A percentile compares a stretch with the other conserved stretches of the same genome.
phyloP scores from a whole-genome alignment of 1,140 invertebrate genomes.

The Drosophila nasuta region DNA sequence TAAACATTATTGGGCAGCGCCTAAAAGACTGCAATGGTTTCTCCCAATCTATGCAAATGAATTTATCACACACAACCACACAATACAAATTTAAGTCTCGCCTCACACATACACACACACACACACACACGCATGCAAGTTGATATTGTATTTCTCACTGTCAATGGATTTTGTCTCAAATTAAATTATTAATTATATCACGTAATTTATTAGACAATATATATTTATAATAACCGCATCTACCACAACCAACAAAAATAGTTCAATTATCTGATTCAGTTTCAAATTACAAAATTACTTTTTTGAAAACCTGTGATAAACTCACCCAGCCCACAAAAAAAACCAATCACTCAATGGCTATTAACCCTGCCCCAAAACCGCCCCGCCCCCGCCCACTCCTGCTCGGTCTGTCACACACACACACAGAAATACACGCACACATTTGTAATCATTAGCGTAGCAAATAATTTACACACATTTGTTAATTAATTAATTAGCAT shows the following conservation, averaged over 20 bases:
- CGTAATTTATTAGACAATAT: slow-evolving; percentile 56
- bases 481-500: slow-evolving; percentile 62
- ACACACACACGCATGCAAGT: slow-evolving; percentile 21
- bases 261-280: slow-evolving; percentile 2
- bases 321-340: slow-evolving; percentile 39
- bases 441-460: slow-evolving; percentile 61
- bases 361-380: slow-evolving; percentile 4
- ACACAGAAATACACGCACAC: slow-evolving; percentile 25
- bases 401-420: slow-evolving; percentile 8
- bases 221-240: slow-evolving; percentile 44
- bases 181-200: slow-evolving; percentile 52
- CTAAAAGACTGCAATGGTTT: slow-evolving; percentile 42
- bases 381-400: neutral
- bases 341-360: slow-evolving; percentile 2
- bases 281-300: slow-evolving; percentile 32
- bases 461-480: slow-evolving; percentile 59
- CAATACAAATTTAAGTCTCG: slow-evolving; percentile 12
- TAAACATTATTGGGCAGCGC: slow-evolving; percentile 34
- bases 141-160: slow-evolving; percentile 52
- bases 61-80: slow-evolving; percentile 50
- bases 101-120: slow-evolving; percentile 27
- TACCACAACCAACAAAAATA: slow-evolving; percentile 3
- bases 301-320: slow-evolving; percentile 74
- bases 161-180: slow-evolving; percentile 71
- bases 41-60: slow-evolving; percentile 29